Evolutionary conservation across 2,888 invertebrate genomes (phyloP).

Genomic region (Gonocerus acuteangulatus): DNA sequence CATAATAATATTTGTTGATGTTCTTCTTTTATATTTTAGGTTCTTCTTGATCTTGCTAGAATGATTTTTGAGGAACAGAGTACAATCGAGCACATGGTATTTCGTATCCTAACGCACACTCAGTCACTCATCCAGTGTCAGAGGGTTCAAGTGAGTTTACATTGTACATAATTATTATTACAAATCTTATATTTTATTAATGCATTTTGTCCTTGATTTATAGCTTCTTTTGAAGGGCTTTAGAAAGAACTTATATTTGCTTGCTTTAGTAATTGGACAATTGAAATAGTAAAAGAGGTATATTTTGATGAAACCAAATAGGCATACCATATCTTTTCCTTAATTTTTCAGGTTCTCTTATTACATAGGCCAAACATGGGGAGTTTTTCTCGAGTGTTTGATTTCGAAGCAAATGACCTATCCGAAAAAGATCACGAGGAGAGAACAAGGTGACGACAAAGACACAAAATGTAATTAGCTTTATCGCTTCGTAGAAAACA

Average conservation of each 20-base stretch:
- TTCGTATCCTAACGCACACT: slow-evolving; percentile 86
- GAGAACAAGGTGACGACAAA: slow-evolving; percentile 56
- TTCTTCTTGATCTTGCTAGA: slow-evolving; percentile 84
- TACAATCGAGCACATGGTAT: slow-evolving; percentile 90
- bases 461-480: slow-evolving; percentile 31
- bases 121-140: slow-evolving; percentile 91
- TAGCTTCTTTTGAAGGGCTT: not conserved
- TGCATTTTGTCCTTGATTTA: not conserved
- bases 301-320: no score
- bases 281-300: no score
- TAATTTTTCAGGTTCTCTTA: slow-evolving; percentile 61
- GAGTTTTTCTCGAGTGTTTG: slow-evolving; percentile 88
- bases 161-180: not conserved
- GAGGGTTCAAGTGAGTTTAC: slow-evolving; percentile 71
- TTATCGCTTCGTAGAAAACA: slow-evolving; percentile 26
- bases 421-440: slow-evolving; percentile 66
- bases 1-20: no score
- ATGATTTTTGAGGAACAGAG: slow-evolving; percentile 96
- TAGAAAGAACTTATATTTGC: not conserved
- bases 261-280: not conserved
- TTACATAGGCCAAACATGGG: slow-evolving; percentile 86
- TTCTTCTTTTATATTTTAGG: slow-evolving; percentile 45
- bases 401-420: slow-evolving; percentile 83
- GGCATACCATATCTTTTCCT: no score
- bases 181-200: not conserved